A percentile compares a stretch with the other conserved stretches of the same genome.
Conservation (phyloP, 1,140 invertebrate species). For the Ylistrum balloti region DNA sequence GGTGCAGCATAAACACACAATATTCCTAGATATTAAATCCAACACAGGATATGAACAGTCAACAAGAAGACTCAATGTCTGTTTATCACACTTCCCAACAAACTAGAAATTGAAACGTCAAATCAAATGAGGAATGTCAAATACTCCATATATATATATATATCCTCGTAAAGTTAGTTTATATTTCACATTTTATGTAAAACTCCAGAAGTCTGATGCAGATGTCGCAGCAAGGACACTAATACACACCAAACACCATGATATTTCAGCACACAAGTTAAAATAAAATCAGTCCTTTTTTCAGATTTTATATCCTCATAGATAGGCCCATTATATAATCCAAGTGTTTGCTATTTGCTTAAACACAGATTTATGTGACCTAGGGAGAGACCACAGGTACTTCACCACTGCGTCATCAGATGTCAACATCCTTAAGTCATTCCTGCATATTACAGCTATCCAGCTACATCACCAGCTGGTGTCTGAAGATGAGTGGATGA, state of each 20-base stretch:
- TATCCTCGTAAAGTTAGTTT: neutral
- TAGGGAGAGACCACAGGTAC: neutral
- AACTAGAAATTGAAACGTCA: neutral
- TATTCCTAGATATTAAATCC: neutral
- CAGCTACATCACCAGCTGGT: neutral
- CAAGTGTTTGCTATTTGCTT: neutral
- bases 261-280: neutral
- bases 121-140: neutral
- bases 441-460: neutral
- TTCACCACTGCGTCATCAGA: neutral
- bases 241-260: neutral
- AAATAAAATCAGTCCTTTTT: neutral
- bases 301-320: neutral
- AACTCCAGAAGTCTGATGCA: neutral
- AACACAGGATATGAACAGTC: neutral
- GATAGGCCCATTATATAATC: neutral
- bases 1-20: neutral
- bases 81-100: neutral
- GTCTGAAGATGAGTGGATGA: neutral
- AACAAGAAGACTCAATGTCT: neutral
- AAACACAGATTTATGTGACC: neutral
- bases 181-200: slow-evolving; percentile 12
- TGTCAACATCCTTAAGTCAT: neutral
- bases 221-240: neutral
- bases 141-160: neutral